These are phyloP conservation scores for Eilema sororculum DNA, from an alignment of 2,888 invertebrate genomes.

Conservation along the genomic window DNA sequence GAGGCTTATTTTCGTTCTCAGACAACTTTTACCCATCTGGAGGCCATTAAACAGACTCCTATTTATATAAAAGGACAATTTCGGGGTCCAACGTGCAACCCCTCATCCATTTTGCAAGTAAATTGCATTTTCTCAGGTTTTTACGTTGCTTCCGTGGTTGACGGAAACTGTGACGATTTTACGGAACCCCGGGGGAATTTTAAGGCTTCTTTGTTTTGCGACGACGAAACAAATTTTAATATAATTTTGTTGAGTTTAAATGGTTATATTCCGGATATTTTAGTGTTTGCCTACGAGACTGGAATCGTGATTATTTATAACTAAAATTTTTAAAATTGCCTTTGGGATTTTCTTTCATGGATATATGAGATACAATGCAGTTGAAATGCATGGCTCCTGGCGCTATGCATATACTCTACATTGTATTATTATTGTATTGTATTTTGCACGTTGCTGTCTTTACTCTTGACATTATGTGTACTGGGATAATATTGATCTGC, in stretches of 20 bases:
- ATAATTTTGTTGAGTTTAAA: conserved; percentile 47
- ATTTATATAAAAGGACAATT: conserved; percentile 45
- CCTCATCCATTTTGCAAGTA: conserved; percentile 54
- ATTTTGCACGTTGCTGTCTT: background rate
- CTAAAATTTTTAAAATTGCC: conserved; percentile 3
- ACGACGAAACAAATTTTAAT: conserved; percentile 43
- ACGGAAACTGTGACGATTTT: conserved; percentile 38
- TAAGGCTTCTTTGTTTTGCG: conserved; percentile 45
- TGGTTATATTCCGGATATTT: conserved; percentile 44
- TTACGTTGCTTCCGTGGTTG: conserved; percentile 47
- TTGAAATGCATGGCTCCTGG: background rate
- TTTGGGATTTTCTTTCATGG: too few relatives aligned
- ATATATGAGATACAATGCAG: background rate
- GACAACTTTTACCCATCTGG: conserved; percentile 34
- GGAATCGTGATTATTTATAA: conserved; percentile 11
- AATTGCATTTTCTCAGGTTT: conserved; percentile 57
- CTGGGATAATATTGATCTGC: background rate
- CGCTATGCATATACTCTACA: background rate
- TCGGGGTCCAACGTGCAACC: conserved; percentile 36
- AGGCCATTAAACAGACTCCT: conserved; percentile 39
- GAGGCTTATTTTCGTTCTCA: conserved; percentile 29
- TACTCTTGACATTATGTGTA: background rate
- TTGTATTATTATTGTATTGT: too few relatives aligned
- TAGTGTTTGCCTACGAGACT: conserved; percentile 20
- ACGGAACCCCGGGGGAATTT: conserved; percentile 36